phyloP scores from a whole-genome alignment of 2,888 invertebrate species.

The Achlya flavicornis region DNA sequence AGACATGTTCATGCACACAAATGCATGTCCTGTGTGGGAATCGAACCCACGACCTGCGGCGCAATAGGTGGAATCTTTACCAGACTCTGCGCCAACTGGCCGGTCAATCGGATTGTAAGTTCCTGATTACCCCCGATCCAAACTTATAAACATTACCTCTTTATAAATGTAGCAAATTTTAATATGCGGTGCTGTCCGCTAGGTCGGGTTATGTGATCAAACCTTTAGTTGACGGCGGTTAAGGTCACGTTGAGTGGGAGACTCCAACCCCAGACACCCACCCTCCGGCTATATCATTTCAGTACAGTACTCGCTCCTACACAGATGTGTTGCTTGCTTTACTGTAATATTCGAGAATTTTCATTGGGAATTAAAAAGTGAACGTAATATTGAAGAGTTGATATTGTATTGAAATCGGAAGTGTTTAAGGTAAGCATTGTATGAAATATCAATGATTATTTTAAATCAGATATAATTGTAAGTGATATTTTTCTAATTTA shows the following conservation, averaged over 20 bases:
- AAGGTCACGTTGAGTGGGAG: constrained; percentile 34
- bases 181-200: neutral
- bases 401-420: neutral
- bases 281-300: constrained; percentile 8
- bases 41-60: too few relatives aligned
- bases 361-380: too few relatives aligned
- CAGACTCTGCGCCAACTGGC: too few relatives aligned
- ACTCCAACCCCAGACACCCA: constrained; percentile 26
- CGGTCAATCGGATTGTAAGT: too few relatives aligned
- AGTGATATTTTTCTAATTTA: too few relatives aligned
- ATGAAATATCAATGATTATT: neutral
- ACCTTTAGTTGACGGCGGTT: constrained; percentile 18
- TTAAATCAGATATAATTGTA: neutral
- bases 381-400: neutral
- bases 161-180: neutral
- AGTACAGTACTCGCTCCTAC: neutral
- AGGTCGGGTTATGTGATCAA: neutral
- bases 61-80: too few relatives aligned
- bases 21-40: too few relatives aligned
- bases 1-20: too few relatives aligned
- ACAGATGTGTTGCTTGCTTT: neutral
- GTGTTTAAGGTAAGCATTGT: neutral
- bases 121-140: too few relatives aligned
- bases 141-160: too few relatives aligned
- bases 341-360: neutral